Evolutionary conservation across 1,140 invertebrate species (phyloP).

Genomic region (Platyscapa corneri): DNA sequence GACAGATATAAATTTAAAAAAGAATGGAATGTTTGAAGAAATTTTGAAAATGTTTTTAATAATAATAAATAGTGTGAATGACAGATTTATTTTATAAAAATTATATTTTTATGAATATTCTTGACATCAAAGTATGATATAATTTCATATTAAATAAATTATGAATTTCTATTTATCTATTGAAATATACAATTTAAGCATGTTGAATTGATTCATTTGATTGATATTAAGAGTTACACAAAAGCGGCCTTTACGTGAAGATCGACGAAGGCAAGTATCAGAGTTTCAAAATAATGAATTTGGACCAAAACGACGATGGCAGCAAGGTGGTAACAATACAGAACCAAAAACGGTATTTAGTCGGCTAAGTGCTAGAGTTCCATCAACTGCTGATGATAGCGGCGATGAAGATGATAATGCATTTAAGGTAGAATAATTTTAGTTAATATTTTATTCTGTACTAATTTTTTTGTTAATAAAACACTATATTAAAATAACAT

Average conservation of each 20-base stretch:
- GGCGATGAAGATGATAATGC: conserved; percentile 72
- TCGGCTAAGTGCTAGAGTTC: conserved; percentile 71
- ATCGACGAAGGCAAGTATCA: conserved; percentile 61
- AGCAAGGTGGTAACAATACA: conserved; percentile 56
- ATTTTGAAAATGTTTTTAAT: too few relatives aligned
- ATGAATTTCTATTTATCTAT: too few relatives aligned
- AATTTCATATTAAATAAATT: too few relatives aligned
- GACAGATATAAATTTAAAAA: too few relatives aligned
- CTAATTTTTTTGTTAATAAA: not conserved
- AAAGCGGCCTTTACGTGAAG: conserved; percentile 68
- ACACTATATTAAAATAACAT: conserved; percentile 14
- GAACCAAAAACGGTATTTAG: conserved; percentile 77
- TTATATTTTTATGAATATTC: too few relatives aligned
- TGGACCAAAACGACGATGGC: conserved; percentile 69
- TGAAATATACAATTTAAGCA: too few relatives aligned
- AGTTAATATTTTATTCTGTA: conserved; percentile 27
- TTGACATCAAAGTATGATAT: too few relatives aligned
- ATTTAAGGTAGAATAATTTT: conserved; percentile 61
- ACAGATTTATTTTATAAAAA: too few relatives aligned
- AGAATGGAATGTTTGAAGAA: too few relatives aligned
- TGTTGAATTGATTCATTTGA: not conserved
- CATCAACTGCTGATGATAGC: conserved; percentile 71
- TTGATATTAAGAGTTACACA: conserved; percentile 61
- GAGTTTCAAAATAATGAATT: conserved; percentile 70
- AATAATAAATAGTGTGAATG: too few relatives aligned